Percentiles rank a stretch among this genome's conserved stretches.
Conservation (phyloP, 2,113 vertebrate species). For the Aldabrachelys gigantea region DNA sequence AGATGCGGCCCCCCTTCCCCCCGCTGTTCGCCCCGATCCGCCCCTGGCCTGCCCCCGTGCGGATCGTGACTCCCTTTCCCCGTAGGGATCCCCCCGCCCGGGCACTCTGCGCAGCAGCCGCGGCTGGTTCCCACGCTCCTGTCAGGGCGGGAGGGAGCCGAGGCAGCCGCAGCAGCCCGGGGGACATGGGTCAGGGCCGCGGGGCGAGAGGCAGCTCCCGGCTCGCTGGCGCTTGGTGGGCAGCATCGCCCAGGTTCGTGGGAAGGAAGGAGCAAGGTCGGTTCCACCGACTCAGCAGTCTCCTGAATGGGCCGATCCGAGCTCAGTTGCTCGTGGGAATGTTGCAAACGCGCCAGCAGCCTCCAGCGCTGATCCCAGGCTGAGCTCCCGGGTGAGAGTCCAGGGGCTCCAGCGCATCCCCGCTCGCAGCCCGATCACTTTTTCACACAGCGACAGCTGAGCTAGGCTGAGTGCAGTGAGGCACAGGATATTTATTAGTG, state of each 20-base stretch:
- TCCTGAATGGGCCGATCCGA: no score
- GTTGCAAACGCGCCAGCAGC: background rate
- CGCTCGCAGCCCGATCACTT: background rate
- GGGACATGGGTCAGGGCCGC: background rate
- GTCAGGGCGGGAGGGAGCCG: background rate
- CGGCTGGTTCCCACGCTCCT: background rate
- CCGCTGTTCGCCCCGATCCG: background rate
- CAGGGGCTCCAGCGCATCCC: conserved; percentile 6
- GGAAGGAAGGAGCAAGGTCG: background rate
- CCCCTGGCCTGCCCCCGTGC: background rate
- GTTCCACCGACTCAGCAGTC: background rate
- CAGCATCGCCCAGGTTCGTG: background rate
- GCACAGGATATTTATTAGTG: no score
- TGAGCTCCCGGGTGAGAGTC: background rate
- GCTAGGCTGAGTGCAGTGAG: background rate
- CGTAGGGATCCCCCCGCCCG: background rate
- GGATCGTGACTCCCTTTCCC: background rate
- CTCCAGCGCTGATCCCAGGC: background rate
- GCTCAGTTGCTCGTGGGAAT: background rate
- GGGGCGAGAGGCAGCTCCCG: background rate
- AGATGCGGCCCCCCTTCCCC: background rate
- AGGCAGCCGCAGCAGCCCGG: background rate
- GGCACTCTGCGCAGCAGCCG: background rate
- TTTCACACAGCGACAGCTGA: no score
- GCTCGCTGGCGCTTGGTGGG: background rate